Evolutionary conservation across 2,888 invertebrate genomes (phyloP).

Genomic region (Thecophora atra): DNA sequence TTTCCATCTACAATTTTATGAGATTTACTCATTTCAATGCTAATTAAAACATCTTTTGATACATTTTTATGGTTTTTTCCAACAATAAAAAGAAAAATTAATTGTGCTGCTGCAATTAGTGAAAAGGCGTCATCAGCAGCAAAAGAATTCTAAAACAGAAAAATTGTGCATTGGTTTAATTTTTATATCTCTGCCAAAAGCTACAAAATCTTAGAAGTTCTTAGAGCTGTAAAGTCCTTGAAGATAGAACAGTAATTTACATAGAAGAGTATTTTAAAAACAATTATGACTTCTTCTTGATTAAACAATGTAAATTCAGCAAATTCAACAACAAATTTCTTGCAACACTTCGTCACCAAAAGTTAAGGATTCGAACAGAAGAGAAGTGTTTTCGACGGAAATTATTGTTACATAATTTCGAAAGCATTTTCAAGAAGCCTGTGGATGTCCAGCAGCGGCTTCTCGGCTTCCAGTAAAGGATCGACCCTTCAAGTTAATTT

Average conservation of each 20-base stretch:
- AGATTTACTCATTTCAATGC: slow-evolving; percentile 27
- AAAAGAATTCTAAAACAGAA: no score
- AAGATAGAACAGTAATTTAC: no score
- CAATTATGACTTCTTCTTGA: no score
- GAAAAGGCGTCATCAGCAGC: not conserved
- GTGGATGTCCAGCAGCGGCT: not conserved
- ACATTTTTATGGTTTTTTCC: slow-evolving; percentile 24
- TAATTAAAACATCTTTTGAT: slow-evolving; percentile 13
- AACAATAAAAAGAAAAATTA: slow-evolving; percentile 11
- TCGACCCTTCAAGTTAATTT: not conserved
- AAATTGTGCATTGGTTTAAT: no score
- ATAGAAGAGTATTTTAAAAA: no score
- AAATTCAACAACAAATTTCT: no score
- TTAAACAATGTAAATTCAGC: no score
- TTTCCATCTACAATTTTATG: slow-evolving; percentile 21
- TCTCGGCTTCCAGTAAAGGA: slow-evolving; percentile 4
- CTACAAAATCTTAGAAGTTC: no score
- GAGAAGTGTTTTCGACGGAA: not conserved
- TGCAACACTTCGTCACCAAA: no score
- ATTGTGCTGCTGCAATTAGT: not conserved
- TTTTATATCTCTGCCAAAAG: no score
- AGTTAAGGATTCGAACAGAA: no score
- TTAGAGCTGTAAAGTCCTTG: no score
- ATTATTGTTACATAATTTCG: slow-evolving; percentile 1
- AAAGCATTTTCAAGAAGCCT: not conserved